Conservation (phyloP, 2,797 vertebrate genomes). For the Chaetophractus vellerosus region DNA sequence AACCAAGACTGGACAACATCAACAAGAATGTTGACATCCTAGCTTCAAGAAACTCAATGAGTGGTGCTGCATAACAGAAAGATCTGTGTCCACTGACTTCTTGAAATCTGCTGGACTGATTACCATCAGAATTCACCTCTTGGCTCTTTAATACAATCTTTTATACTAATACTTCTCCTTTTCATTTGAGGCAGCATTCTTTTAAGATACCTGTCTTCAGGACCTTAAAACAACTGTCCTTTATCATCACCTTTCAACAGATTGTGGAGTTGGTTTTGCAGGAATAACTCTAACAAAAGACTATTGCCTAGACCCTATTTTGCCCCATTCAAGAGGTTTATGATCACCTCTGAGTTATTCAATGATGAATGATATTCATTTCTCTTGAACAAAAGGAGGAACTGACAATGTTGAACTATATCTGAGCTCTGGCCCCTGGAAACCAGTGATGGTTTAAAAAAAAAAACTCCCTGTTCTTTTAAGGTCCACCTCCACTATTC, state of each 20-base stretch:
- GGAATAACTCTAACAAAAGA: background rate
- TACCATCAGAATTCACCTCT: background rate
- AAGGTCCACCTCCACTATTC: background rate
- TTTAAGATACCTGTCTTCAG: background rate
- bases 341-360: background rate
- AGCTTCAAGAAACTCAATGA: background rate
- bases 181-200: background rate
- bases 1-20: background rate
- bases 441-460: background rate
- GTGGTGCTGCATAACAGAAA: background rate
- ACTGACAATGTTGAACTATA: slow-evolving; percentile 21
- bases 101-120: background rate
- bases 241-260: background rate
- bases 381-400: background rate
- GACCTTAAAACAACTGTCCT: background rate
- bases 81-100: background rate
- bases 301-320: background rate
- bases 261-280: background rate
- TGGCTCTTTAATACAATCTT: background rate
- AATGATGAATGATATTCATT: slow-evolving; percentile 5
- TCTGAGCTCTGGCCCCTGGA: background rate
- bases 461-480: background rate
- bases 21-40: background rate
- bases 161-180: background rate
- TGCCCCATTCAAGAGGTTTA: background rate